A percentile compares a stretch with the other conserved stretches of the same genome.
phyloP scores from a whole-genome alignment of 2,113 vertebrate genomes.

The Physeter macrocephalus region DNA sequence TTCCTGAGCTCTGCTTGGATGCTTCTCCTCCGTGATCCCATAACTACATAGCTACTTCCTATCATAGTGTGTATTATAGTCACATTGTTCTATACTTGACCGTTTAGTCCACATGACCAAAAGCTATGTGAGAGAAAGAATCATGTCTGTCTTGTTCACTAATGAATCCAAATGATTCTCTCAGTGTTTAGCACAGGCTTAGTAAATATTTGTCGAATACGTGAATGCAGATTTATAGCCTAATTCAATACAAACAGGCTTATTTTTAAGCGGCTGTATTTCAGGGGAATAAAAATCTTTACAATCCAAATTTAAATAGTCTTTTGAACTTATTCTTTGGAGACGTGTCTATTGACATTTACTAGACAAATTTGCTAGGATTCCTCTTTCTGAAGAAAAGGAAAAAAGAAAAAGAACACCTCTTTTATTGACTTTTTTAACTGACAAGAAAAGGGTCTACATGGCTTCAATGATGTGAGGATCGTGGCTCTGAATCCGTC shows the following conservation, averaged over 20 bases:
- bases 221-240: not conserved
- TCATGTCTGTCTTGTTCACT: not conserved
- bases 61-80: not conserved
- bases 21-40: not conserved
- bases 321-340: not conserved
- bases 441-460: not conserved
- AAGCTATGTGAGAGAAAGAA: not conserved
- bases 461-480: not conserved
- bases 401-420: not conserved
- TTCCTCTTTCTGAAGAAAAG: not conserved
- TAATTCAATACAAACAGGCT: not conserved
- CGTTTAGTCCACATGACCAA: not conserved
- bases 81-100: not conserved
- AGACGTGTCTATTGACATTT: not conserved
- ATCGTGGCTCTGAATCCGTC: not conserved
- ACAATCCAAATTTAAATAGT: not conserved
- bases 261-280: not conserved
- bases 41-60: not conserved
- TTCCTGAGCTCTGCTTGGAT: not conserved
- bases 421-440: not conserved
- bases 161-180: not conserved
- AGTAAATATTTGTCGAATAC: not conserved
- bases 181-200: not conserved
- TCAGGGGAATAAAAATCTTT: not conserved
- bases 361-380: not conserved